Percentiles rank a stretch among this genome's conserved stretches.
These are phyloP conservation scores for Actinia tenebrosa DNA, from an alignment of 64 coral and sea anemone species.

Conservation along the genomic window DNA sequence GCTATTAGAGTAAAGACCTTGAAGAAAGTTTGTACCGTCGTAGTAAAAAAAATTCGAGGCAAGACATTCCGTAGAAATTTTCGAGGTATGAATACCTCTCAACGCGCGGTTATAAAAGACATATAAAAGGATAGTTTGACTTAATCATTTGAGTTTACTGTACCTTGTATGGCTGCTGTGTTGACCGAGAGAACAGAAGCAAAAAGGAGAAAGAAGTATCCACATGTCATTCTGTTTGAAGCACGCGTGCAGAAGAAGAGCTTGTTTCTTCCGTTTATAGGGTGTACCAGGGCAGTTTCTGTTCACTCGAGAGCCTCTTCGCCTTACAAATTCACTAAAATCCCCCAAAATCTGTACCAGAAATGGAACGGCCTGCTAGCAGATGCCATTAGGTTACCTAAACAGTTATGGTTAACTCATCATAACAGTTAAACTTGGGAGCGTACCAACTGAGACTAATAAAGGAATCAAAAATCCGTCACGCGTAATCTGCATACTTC, in stretches of 20 bases:
- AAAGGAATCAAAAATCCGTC: neutral
- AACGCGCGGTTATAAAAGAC: too few relatives aligned
- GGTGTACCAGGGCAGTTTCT: neutral
- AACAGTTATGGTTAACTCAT: neutral
- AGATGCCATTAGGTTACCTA: neutral
- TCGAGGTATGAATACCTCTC: too few relatives aligned
- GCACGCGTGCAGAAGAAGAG: neutral
- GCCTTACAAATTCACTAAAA: neutral
- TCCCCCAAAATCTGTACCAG: neutral
- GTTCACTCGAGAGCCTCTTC: neutral
- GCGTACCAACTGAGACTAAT: neutral
- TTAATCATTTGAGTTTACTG: neutral
- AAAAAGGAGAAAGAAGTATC: neutral
- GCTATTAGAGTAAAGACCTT: too few relatives aligned
- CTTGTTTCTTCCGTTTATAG: neutral
- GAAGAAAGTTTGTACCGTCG: neutral
- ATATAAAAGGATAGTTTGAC: neutral
- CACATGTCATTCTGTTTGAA: neutral
- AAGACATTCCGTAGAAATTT: neutral
- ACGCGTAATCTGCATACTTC: neutral
- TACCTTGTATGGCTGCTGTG: neutral
- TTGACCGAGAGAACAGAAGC: neutral
- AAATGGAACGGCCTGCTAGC: neutral
- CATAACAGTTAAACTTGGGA: conserved; percentile 10
- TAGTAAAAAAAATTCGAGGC: neutral